Conservation (phyloP, 2,797 vertebrate genomes). For the Taeniopygia guttata region DNA sequence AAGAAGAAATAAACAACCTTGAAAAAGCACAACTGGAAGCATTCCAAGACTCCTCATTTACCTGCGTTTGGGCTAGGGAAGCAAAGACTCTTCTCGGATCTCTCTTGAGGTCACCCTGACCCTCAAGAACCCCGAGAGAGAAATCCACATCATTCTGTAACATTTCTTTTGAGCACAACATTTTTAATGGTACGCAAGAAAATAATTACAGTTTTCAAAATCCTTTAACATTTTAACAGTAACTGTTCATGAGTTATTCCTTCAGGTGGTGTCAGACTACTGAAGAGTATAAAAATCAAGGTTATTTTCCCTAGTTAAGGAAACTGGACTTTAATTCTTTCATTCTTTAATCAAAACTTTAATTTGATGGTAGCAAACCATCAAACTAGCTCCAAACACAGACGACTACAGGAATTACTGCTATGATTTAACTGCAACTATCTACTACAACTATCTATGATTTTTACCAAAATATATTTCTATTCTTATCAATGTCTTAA, state of each 20-base stretch:
- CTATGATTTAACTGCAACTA: rapidly evolving
- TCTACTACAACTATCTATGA: neutral
- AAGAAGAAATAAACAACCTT: no score
- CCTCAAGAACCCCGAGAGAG: no score
- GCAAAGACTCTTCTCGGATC: no score
- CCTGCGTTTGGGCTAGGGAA: no score
- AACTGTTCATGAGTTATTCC: neutral
- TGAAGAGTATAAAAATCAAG: neutral
- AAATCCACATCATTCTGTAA: neutral
- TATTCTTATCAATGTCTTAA: neutral
- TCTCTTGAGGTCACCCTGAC: no score
- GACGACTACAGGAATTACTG: neutral
- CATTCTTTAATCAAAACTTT: neutral
- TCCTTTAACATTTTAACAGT: neutral
- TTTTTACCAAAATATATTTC: neutral
- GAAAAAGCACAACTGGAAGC: no score
- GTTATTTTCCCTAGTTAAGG: neutral
- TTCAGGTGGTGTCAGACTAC: neutral
- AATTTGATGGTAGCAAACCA: neutral
- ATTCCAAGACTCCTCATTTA: no score
- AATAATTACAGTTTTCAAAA: neutral
- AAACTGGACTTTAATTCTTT: neutral
- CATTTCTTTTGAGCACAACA: neutral
- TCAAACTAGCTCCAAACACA: neutral
- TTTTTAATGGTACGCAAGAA: neutral